Evolutionary conservation across 2,888 invertebrate species (phyloP).

Genomic region (Athripsodes cinereus): DNA sequence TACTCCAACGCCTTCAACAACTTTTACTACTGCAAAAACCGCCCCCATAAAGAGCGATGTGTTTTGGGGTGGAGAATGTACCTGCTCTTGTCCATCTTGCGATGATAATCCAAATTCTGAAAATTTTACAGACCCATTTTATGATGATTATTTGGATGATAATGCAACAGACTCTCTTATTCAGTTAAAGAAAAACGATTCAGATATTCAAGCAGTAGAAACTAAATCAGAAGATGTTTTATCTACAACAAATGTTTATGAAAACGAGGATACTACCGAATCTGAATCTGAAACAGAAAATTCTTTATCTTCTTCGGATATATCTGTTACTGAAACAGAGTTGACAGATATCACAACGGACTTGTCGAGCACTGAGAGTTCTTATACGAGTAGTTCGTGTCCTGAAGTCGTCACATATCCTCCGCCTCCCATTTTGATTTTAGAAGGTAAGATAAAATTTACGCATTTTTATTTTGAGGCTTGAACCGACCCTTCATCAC

Average conservation of each 20-base stretch:
- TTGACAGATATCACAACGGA: conserved; percentile 29
- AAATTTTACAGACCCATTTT: conserved; percentile 38
- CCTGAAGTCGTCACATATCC: conserved; percentile 40
- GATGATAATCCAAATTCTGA: conserved; percentile 38
- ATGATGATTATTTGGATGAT: conserved; percentile 38
- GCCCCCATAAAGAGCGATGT: conserved; percentile 24
- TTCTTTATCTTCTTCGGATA: conserved; percentile 4
- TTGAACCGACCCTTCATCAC: background rate
- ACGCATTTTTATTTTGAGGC: background rate
- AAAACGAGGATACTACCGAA: conserved; percentile 4
- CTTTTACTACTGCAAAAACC: conserved; percentile 31
- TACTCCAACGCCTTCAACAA: conserved; percentile 32
- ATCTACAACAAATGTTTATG: background rate
- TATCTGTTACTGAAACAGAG: conserved; percentile 5
- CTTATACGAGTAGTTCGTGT: conserved; percentile 29
- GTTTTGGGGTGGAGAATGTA: conserved; percentile 60
- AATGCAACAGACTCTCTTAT: background rate
- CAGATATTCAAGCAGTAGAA: background rate
- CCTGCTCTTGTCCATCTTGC: conserved; percentile 68
- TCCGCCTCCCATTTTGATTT: conserved; percentile 70
- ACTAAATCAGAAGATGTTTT: conserved; percentile 29
- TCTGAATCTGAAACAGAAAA: conserved; percentile 7
- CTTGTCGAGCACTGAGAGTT: conserved; percentile 26
- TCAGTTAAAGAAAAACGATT: too few species aligned
- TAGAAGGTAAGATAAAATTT: conserved; percentile 66